Evolutionary conservation across 2,888 invertebrate species (phyloP), one percentile per base, ranked within the genome.

Genomic region (Eueremaeus valkanovi): DNA sequence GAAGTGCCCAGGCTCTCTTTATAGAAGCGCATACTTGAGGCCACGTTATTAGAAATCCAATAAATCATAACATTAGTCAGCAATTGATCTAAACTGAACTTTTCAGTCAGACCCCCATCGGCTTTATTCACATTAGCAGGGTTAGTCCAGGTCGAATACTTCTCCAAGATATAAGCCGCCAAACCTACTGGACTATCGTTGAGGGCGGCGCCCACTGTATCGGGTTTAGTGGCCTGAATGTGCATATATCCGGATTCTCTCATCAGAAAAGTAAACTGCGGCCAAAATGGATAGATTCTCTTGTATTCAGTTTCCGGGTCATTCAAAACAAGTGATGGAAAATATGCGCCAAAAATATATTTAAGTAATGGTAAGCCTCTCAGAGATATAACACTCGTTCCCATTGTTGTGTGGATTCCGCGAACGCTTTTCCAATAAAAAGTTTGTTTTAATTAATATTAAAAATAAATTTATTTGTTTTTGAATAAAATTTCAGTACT

Each of bases 111-210:
- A 2, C 89, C 89, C 0, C 92, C 91, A 81, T 92, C 90, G 0
- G 83, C 82, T 0, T 87, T 84, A 0, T 84, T 81, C 24, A 83
- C 85, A 81, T 85, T 85, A 0, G 83, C 82, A 0, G 82, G 81
- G 82, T 89, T 86, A 0, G 90, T 91, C 89, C 91, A 90, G 0
- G 88, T 87, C 16, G 89, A 88, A 84, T 93, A 94, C 83, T 95
- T 95, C 81, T 96, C 95, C 16, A 96, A 83, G 73, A 95, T 90
- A 81, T 95, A 96, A 0, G 92, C 92, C 0, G 93, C 93, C 76
- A 96, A 84, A 0, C 93, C 95, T 0, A 90, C 87, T 0, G 96
- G 95, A 0, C 91, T 90, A 79, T 92, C 90, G 27, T 87, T 85
- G 40, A 94, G 82, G 0, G 86, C 89, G 0, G 88, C 85, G 27